phyloP scores from a whole-genome alignment of 2,888 invertebrate genomes.

The Erpobdella octoculata region DNA sequence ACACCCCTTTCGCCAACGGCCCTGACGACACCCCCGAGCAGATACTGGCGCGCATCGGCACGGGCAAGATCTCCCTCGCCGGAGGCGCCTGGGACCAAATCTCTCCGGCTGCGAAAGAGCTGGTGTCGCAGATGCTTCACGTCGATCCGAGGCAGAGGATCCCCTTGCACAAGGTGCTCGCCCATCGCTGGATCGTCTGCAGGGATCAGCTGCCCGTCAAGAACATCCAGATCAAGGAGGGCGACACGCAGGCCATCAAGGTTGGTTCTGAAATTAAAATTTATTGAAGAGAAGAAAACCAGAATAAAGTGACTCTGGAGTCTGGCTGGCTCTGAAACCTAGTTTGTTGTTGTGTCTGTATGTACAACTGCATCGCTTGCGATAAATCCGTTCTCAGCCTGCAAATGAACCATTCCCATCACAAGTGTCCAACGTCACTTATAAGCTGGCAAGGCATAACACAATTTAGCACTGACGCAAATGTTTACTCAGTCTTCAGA shows the following conservation, averaged over 20 bases:
- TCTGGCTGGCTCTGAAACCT: too few species aligned
- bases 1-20: conserved; percentile 65
- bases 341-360: too few species aligned
- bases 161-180: conserved; percentile 68
- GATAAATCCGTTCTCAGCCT: too few species aligned
- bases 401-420: too few species aligned
- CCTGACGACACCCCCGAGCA: conserved; percentile 72
- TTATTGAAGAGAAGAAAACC: too few species aligned
- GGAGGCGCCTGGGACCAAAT: conserved; percentile 73
- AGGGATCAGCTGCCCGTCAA: conserved; percentile 58
- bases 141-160: conserved; percentile 83
- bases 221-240: conserved; percentile 53
- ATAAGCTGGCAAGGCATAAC: too few species aligned
- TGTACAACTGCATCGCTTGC: not conserved
- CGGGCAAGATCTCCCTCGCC: conserved; percentile 65
- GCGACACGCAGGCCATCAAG: conserved; percentile 54
- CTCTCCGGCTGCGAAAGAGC: conserved; percentile 71
- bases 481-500: too few species aligned
- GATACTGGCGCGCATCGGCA: conserved; percentile 83
- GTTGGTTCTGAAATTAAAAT: conserved; percentile 43
- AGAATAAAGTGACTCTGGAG: too few species aligned
- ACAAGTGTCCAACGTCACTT: too few species aligned
- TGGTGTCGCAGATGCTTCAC: conserved; percentile 85
- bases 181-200: conserved; percentile 75
- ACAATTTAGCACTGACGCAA: too few species aligned